Conservation (phyloP, 2,797 vertebrate genomes). For the Cephalopachus bancanus region DNA sequence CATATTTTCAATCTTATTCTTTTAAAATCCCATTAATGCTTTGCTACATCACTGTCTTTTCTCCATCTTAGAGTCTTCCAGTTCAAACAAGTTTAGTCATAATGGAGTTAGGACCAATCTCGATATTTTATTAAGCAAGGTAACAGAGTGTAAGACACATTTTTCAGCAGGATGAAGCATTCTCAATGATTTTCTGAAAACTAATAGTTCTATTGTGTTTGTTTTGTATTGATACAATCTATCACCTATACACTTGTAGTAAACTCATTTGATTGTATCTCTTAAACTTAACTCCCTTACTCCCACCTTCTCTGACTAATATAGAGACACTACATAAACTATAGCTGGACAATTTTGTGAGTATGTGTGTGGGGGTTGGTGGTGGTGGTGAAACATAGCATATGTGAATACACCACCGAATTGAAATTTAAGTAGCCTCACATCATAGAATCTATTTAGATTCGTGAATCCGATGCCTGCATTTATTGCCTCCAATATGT, state of each 20-base stretch:
- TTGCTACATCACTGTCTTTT: constrained; percentile 39
- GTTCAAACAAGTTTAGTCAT: neutral
- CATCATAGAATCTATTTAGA: neutral
- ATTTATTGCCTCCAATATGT: neutral
- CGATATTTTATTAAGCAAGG: neutral
- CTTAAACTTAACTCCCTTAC: neutral
- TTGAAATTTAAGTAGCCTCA: neutral
- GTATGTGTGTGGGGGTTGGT: no score
- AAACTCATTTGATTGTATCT: neutral
- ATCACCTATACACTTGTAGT: neutral
- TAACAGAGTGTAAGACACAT: neutral
- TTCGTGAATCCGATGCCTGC: neutral
- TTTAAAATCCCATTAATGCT: neutral
- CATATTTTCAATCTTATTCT: constrained; percentile 52
- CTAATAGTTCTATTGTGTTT: neutral
- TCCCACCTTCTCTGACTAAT: neutral
- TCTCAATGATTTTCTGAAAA: neutral
- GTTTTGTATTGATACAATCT: neutral
- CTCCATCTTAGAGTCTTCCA: neutral
- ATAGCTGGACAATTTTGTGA: neutral
- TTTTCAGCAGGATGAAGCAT: neutral
- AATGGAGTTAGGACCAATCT: neutral
- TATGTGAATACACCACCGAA: neutral
- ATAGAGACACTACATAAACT: neutral
- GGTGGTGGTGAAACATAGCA: neutral